These are phyloP conservation scores for human (Homo sapiens) DNA, from an alignment of 2,113 vertebrate genomes.

Conservation along the genomic window DNA sequence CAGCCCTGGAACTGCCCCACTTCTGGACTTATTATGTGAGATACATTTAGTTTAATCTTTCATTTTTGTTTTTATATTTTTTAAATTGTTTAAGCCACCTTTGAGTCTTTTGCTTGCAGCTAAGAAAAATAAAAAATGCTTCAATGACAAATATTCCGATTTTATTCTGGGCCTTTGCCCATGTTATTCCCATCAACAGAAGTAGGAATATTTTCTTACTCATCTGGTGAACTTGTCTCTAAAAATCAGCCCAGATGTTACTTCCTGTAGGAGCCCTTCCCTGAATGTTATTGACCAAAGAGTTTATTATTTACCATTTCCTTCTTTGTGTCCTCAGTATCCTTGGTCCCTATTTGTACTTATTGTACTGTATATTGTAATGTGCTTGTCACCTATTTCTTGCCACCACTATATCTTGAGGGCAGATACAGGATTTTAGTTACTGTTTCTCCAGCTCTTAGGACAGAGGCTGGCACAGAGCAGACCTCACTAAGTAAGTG, in stretches of 20 bases:
- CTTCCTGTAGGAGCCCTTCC: neutral
- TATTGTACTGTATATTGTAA: accelerated
- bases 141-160: neutral
- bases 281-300: neutral
- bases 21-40: neutral
- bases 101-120: neutral
- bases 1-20: neutral
- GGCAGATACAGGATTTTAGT: neutral
- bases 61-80: neutral
- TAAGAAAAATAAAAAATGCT: slow-evolving; percentile 16
- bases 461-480: neutral
- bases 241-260: neutral
- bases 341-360: neutral
- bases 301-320: neutral
- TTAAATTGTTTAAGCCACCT: neutral
- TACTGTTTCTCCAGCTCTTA: neutral
- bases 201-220: neutral
- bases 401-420: neutral
- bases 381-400: too few species aligned
- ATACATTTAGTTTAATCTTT: neutral
- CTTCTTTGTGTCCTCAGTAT: neutral
- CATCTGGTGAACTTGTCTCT: neutral
- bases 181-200: neutral
- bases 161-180: neutral
- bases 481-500: neutral